Evolutionary conservation across 2,888 invertebrate species (phyloP).

Genomic region (Anaspis maculata): DNA sequence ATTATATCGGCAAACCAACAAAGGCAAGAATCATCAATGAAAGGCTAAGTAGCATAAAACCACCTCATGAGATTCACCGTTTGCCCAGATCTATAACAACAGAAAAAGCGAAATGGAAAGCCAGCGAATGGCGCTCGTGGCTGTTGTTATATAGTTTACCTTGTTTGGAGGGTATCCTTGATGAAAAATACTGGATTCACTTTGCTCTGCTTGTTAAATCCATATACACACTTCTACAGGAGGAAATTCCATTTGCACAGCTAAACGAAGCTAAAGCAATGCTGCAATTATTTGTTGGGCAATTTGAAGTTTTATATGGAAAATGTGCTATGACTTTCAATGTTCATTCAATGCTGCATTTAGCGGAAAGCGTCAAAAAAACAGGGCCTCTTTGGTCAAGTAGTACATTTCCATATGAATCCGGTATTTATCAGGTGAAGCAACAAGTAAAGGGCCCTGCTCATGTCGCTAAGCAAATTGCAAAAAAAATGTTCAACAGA

Average conservation of each 20-base stretch:
- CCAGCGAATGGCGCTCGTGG: not conserved
- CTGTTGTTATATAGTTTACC: not conserved
- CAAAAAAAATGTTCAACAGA: not conserved
- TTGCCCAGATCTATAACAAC: not conserved
- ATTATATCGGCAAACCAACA: not conserved
- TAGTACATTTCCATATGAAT: slow-evolving; percentile 1
- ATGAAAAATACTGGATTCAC: not conserved
- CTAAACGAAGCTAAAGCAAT: not conserved
- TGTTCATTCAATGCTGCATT: not conserved
- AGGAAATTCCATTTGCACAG: not conserved
- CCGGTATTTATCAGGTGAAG: not conserved
- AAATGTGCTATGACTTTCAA: slow-evolving; percentile 1
- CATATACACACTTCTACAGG: not conserved
- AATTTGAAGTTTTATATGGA: not conserved
- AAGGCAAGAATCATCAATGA: not conserved
- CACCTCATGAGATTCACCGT: slow-evolving; percentile 1
- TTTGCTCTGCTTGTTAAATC: not conserved
- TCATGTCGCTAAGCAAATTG: not conserved
- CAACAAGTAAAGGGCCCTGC: slow-evolving; percentile 1
- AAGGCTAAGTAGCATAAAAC: not conserved
- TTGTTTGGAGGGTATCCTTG: not conserved
- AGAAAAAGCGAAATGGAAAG: slow-evolving; percentile 1
- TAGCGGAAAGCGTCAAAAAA: not conserved
- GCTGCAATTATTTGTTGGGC: not conserved
- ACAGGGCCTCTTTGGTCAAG: not conserved